Percentiles rank a stretch among this genome's conserved stretches.
phyloP scores from a whole-genome alignment of 2,797 vertebrate genomes.

The Botia almorhae region DNA sequence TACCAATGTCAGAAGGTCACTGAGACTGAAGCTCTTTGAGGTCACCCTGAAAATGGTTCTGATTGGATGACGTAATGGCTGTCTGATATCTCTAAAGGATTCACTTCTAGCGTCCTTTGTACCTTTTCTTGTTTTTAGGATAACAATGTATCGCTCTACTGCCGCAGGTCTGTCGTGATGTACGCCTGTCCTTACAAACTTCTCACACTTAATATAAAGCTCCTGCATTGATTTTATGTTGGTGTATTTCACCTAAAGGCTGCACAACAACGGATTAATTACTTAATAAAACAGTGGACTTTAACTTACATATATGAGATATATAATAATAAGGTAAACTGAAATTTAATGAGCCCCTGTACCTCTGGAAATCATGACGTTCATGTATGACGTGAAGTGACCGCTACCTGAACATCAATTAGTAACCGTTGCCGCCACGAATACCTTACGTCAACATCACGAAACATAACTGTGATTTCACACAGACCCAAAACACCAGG shows the following conservation, averaged over 20 bases:
- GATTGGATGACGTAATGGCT: constrained; percentile 7
- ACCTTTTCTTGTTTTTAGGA: background rate
- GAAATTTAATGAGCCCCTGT: background rate
- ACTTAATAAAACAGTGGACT: background rate
- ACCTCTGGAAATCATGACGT: background rate
- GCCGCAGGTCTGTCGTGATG: background rate
- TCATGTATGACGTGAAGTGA: background rate
- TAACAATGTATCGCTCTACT: constrained; percentile 6
- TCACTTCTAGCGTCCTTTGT: background rate
- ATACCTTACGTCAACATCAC: constrained; percentile 61
- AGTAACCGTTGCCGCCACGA: constrained; percentile 61
- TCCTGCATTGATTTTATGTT: background rate
- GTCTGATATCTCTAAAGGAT: background rate
- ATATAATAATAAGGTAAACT: background rate
- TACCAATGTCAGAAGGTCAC: constrained; percentile 71
- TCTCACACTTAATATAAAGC: background rate
- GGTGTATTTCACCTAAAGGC: background rate
- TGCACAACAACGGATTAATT: background rate
- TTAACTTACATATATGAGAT: background rate
- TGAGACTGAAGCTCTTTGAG: constrained; percentile 4
- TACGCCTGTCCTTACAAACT: background rate
- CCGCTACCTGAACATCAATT: constrained; percentile 47
- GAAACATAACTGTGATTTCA: constrained; percentile 54
- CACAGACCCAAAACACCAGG: constrained; percentile 59
- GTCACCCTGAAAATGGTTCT: background rate